Evolutionary conservation across 64 coral and sea anemone species (phyloP), one percentile per base, ranked within the genome.

Genomic region (Hydrozoanthus tunicans): DNA sequence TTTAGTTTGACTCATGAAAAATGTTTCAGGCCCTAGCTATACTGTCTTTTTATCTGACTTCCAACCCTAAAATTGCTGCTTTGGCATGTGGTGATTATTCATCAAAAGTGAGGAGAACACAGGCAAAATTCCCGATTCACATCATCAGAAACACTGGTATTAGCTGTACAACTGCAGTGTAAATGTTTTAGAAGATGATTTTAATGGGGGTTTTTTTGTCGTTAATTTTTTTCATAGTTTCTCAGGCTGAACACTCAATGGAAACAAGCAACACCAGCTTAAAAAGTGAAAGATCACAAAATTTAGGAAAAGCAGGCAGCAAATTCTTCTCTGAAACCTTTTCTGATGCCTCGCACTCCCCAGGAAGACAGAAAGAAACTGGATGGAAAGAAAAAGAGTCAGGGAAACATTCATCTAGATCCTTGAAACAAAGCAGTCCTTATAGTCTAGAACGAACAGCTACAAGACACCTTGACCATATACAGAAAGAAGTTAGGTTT

Each of bases 401-500:
- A 63, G 67, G 90, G 53, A 63, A 86, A 88, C 62, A 89, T 82
- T 88, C 61, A 59, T 53, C 4, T 17, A 66, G 32, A 54, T 68
- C 6, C 23, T 74, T 25, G 9, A 86, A 73, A 73, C 77, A 72
- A 57, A 80, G 77, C 65, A 86, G 70, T 23, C 91, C 91, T 6
- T 91, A 86, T 81, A 81, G 90, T 6, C 78, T 20, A 26, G 70
- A 79, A 14, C 43, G 26, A 76, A 62, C 80, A 62, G 57, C 55
- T 10, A 66, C 17, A 67, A 51, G 43, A 66, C 85, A 58, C 15
- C 54, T 65, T 5, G 55, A 51, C 15, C 58, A 56, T 26, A 11
- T 77, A 74, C 93, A 83, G 2, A 94, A 94, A 67, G 93, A 94
- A 69, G 93, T 94, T 6, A 43, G 93, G 60, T 94, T 94, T 91